Evolutionary conservation across 2,888 invertebrate genomes (phyloP), one percentile per base, ranked within the genome.

Genomic region (Leucophenga maculata): DNA sequence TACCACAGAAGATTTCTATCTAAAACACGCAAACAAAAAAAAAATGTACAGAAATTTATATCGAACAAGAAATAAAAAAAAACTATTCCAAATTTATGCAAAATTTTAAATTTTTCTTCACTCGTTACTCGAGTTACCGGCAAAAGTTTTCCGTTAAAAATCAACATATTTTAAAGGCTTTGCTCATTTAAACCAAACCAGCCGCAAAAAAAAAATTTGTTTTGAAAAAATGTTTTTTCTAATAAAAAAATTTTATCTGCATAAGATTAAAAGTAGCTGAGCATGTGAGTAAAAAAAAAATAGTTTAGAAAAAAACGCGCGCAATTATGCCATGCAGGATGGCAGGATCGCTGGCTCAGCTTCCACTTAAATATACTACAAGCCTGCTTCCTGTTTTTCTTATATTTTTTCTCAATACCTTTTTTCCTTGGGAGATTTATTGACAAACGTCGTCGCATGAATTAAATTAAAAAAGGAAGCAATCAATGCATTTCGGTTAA

Each of bases 131-230:
- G 32, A 16, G 52, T 44, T 57, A 65, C 69, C 72, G 26, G 13
- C 81, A 82, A 81, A 83, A 81, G 81, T 81, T 83, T 82, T 79
- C 80, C 78, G 83, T 83, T 83, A 80, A 82, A 83, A 80, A 80
- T 74, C 71, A 76, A 75, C 76, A 77, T 78, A 79, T 77, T 77
- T 77, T 60, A 26, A 65, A 50, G 57, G 74, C 74, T 75, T 78
- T 78, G 83, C 79, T 80, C 82, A 80, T 82, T 82, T 77, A 75
- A 82, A 82, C 80, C 76, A 76, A 81, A 81, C 79, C 77, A 76
- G 59, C 59, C 59, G 32, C 59, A 59, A 55, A 55, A 55, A 55
- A 55, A 52, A 77, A 78, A 77, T 73, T 74, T 67, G 62, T 11
- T 32, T 65, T 32, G 67, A 77, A 72, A 73, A 71, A 71, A n/a